Percentiles rank a stretch among this genome's conserved stretches.
These are phyloP conservation scores for Eueides isabella DNA, from an alignment of 1,140 invertebrate genomes.

Conservation along the genomic window DNA sequence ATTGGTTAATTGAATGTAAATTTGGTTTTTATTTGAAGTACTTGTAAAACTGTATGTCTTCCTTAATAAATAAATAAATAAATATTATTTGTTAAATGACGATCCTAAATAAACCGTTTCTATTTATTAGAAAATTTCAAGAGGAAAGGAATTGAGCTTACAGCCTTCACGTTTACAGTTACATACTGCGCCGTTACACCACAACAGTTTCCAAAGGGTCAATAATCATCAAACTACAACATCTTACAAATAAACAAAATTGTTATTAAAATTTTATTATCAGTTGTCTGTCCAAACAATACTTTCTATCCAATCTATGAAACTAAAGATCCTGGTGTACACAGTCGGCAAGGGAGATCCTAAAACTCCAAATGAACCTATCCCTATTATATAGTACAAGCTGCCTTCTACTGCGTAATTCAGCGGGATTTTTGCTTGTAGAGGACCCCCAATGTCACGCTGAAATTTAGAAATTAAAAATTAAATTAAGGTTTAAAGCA, in stretches of 20 bases:
- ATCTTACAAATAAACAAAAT: background rate
- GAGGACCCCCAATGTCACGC: slow-evolving; percentile 88
- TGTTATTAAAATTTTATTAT: slow-evolving; percentile 2
- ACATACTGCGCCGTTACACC: background rate
- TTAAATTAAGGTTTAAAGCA: background rate
- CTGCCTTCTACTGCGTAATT: slow-evolving; percentile 9
- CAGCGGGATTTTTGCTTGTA: slow-evolving; percentile 34
- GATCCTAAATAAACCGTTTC: too few species aligned
- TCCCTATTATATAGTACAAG: slow-evolving; percentile 71
- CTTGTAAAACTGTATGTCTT: too few species aligned
- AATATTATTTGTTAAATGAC: too few species aligned
- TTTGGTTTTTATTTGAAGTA: too few species aligned
- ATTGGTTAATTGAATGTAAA: too few species aligned
- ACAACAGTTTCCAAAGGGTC: too few species aligned
- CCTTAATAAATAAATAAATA: too few species aligned
- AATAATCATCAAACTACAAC: too few species aligned
- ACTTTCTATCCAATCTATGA: slow-evolving; percentile 85
- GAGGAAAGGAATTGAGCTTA: too few species aligned
- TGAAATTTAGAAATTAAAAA: slow-evolving; percentile 51
- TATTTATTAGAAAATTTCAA: background rate
- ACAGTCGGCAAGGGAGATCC: slow-evolving; percentile 88
- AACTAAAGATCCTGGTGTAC: slow-evolving; percentile 88
- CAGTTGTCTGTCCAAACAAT: slow-evolving; percentile 53
- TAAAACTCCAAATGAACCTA: slow-evolving; percentile 89
- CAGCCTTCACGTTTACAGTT: too few species aligned